Conservation (phyloP, 2,113 vertebrate species). For the Ceyx cyanopectus region DNA sequence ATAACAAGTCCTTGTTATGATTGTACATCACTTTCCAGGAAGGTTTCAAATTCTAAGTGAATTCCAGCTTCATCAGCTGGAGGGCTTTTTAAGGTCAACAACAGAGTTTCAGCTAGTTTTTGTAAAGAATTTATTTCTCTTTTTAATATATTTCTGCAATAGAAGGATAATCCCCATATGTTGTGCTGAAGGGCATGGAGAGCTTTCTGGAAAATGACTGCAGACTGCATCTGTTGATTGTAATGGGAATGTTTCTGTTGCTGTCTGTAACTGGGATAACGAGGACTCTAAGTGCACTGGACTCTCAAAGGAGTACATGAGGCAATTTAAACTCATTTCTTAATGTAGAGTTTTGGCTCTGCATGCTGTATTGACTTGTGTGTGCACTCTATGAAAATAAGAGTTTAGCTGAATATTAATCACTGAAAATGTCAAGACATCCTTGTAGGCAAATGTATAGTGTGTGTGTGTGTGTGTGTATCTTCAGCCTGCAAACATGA, state of each 20-base stretch:
- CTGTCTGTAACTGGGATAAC: background rate
- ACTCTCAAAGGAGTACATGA: background rate
- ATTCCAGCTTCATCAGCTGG: background rate
- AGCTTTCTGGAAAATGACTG: conserved; percentile 1
- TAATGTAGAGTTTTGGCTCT: background rate
- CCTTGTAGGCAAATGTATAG: background rate
- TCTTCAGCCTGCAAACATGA: background rate
- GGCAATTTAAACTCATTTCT: background rate
- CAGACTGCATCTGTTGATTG: background rate
- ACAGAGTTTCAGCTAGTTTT: background rate
- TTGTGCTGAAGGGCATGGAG: conserved; percentile 4
- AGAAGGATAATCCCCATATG: background rate
- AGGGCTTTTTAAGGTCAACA: conserved; percentile 18
- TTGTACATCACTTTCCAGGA: background rate
- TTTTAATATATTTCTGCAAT: background rate
- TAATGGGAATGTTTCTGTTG: background rate
- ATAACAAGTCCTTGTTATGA: background rate
- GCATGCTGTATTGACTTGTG: background rate
- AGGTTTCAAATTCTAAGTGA: background rate
- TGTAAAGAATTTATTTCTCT: background rate
- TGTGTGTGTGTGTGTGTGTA: fast-evolving
- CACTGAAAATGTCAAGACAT: background rate
- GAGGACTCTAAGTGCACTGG: background rate
- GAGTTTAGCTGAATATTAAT: background rate
- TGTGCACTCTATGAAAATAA: background rate